phyloP scores from a whole-genome alignment of 2,888 invertebrate genomes.

The Cheilosia scutellata region DNA sequence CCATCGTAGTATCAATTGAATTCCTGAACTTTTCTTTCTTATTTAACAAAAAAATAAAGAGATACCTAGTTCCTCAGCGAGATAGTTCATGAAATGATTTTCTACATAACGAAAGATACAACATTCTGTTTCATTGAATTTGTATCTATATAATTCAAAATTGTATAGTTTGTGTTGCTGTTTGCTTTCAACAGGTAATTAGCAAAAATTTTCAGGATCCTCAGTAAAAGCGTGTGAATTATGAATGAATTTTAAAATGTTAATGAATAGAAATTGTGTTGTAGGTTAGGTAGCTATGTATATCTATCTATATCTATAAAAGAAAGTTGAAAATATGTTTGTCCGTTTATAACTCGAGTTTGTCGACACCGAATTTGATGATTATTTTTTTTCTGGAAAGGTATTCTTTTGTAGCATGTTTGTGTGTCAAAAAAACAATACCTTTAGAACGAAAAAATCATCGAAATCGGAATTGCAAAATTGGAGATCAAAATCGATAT shows the following conservation, averaged over 20 bases:
- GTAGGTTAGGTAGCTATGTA: too few species aligned
- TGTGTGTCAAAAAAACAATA: too few species aligned
- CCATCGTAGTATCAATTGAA: constrained; percentile 59
- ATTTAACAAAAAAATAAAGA: constrained; percentile 21
- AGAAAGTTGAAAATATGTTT: too few species aligned
- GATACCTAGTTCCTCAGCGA: constrained; percentile 16
- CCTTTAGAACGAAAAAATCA: too few species aligned
- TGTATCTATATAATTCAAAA: constrained; percentile 12
- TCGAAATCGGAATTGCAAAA: too few species aligned
- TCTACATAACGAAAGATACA: constrained; percentile 10
- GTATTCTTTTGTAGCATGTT: too few species aligned
- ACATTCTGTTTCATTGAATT: constrained; percentile 20
- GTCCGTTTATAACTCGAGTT: too few species aligned
- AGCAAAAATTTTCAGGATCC: neutral
- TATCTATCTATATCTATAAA: too few species aligned
- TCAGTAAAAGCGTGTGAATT: neutral
- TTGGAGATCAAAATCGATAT: too few species aligned
- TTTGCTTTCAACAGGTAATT: constrained; percentile 40
- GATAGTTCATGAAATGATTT: constrained; percentile 48
- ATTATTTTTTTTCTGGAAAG: too few species aligned
- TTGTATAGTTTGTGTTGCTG: constrained; percentile 13
- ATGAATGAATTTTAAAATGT: neutral
- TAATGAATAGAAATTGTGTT: too few species aligned
- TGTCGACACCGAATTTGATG: too few species aligned
- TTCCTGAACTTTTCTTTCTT: constrained; percentile 54